Percentiles rank a stretch among this genome's conserved stretches.
Conservation (phyloP, 1,140 invertebrate species). For the Zelostemma sp. region DNA sequence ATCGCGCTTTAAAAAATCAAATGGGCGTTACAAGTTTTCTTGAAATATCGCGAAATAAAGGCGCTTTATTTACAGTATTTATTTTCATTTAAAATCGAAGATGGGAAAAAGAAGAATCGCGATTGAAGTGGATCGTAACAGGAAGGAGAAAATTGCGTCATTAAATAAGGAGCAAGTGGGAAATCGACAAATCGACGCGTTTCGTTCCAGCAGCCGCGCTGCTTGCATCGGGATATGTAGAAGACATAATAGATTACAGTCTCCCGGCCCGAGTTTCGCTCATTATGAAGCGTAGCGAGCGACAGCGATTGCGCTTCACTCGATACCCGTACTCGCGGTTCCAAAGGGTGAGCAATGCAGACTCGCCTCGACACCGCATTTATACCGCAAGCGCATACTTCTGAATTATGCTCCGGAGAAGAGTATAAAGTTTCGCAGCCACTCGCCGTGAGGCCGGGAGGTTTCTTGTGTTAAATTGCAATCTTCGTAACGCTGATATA, state of each 20-base stretch:
- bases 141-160: not conserved
- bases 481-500: not conserved
- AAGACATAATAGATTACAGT: slow-evolving; percentile 8
- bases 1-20: not conserved
- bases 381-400: slow-evolving; percentile 5
- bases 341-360: slow-evolving; percentile 18
- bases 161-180: slow-evolving; percentile 3
- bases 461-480: slow-evolving; percentile 8
- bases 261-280: slow-evolving; percentile 25
- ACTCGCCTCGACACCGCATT: slow-evolving; percentile 5
- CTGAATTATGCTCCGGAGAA: slow-evolving; percentile 18
- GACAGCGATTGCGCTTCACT: slow-evolving; percentile 18
- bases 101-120: not conserved
- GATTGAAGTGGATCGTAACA: not conserved
- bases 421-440: slow-evolving; percentile 20
- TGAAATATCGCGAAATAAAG: not conserved
- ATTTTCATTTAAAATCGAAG: not conserved
- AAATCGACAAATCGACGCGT: slow-evolving; percentile 1
- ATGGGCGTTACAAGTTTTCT: not conserved
- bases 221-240: slow-evolving; percentile 14
- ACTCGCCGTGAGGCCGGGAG: not conserved
- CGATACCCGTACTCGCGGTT: slow-evolving; percentile 15
- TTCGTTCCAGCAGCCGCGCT: not conserved
- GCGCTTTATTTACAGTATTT: not conserved
- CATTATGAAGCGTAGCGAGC: slow-evolving; percentile 20